Percentiles rank a stretch among this genome's conserved stretches.
These are phyloP conservation scores for Temnothorax rugatulus DNA, from an alignment of 2,888 invertebrate genomes.

Conservation along the genomic window DNA sequence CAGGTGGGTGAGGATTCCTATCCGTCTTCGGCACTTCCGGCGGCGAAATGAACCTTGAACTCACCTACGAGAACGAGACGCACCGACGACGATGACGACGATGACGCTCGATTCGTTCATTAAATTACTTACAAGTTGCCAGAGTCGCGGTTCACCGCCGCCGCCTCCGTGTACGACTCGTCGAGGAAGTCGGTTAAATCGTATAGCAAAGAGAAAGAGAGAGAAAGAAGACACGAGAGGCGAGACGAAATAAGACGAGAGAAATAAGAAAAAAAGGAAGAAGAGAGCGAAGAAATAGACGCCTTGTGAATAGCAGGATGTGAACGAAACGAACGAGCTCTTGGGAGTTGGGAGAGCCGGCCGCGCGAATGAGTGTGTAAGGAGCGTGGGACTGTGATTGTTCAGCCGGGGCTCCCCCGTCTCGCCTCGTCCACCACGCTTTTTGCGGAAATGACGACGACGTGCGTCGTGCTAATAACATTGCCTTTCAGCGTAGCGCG, in stretches of 20 bases:
- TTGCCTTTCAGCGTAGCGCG: conserved; percentile 39
- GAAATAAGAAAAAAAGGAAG: conserved; percentile 69
- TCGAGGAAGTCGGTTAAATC: conserved; percentile 42
- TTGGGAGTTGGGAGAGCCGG: conserved; percentile 61
- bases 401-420: conserved; percentile 70
- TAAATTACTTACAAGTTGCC: conserved; percentile 41
- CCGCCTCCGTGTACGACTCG: conserved; percentile 13
- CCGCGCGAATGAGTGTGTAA: conserved; percentile 73
- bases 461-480: conserved; percentile 50
- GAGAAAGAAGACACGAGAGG: conserved; percentile 4
- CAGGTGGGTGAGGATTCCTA: not conserved
- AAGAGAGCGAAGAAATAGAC: conserved; percentile 73
- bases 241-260: conserved; percentile 75
- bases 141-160: conserved; percentile 54
- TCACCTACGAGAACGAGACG: not conserved
- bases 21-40: conserved; percentile 30
- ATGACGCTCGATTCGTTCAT: conserved; percentile 39
- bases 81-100: conserved; percentile 1
- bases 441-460: conserved; percentile 68
- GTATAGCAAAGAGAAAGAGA: not conserved
- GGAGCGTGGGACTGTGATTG: conserved; percentile 81
- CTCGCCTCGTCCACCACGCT: conserved; percentile 46
- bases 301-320: conserved; percentile 85
- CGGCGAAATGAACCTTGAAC: conserved; percentile 34
- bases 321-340: conserved; percentile 77